Percentiles rank a stretch among this genome's conserved stretches.
phyloP scores from a whole-genome alignment of 2,113 vertebrate species.

The Chionomys nivalis region DNA sequence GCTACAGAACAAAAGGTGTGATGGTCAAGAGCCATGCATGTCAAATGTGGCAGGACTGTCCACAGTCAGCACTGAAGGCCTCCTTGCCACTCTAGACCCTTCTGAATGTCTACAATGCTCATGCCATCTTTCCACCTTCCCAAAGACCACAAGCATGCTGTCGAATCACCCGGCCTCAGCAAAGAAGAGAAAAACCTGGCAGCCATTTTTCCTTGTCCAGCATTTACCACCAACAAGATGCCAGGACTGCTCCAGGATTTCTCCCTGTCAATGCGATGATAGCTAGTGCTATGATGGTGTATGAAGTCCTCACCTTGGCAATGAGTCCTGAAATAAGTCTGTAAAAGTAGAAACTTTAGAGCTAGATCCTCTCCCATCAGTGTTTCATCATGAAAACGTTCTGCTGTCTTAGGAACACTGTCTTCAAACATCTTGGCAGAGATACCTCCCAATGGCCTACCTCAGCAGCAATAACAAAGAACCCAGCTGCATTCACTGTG shows the following conservation, averaged over 20 bases:
- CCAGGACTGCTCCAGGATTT: not conserved
- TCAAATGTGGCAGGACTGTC: too few relatives aligned
- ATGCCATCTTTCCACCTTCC: not conserved
- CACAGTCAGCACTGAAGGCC: not conserved
- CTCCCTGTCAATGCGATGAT: too few relatives aligned
- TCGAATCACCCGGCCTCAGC: not conserved
- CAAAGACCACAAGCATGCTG: not conserved
- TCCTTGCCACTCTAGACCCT: not conserved
- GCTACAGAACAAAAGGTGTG: not conserved
- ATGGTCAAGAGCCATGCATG: too few relatives aligned
- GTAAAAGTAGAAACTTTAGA: not conserved
- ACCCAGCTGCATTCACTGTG: not conserved
- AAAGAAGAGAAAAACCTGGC: not conserved
- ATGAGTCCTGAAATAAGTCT: not conserved
- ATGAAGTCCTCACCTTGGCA: not conserved
- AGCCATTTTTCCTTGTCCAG: not conserved
- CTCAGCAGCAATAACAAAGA: not conserved
- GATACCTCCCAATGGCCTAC: not conserved
- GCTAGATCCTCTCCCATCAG: not conserved
- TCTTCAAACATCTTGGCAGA: not conserved
- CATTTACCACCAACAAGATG: not conserved
- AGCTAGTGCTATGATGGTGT: not conserved
- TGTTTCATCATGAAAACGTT: not conserved
- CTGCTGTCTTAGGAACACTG: not conserved
- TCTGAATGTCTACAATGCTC: not conserved